These are phyloP conservation scores for Chesias legatella DNA, from an alignment of 2,888 invertebrate genomes.

Conservation along the genomic window DNA sequence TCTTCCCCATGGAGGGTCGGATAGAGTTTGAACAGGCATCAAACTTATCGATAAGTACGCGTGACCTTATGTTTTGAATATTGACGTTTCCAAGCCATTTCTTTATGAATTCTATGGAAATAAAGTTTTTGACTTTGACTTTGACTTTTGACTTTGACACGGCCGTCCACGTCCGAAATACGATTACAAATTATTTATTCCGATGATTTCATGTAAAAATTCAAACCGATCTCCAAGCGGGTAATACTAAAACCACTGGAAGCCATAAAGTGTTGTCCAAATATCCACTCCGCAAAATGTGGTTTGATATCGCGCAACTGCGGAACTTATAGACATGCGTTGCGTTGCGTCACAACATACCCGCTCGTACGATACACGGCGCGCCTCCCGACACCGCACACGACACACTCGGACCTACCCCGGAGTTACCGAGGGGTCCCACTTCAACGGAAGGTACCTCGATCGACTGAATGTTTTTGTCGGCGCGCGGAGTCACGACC, in stretches of 20 bases:
- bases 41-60: no score
- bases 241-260: neutral
- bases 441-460: neutral
- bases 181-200: no score
- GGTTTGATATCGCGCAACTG: conserved; percentile 13
- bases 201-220: no score
- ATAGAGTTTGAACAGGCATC: no score
- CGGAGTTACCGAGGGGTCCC: conserved; percentile 1
- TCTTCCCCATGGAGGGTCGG: no score
- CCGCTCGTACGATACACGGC: neutral
- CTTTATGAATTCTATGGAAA: no score
- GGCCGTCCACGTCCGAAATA: no score
- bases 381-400: neutral
- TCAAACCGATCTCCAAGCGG: neutral
- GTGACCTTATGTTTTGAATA: no score
- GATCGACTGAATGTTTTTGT: conserved; percentile 8
- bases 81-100: no score
- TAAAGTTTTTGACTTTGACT: no score
- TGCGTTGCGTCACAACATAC: conserved; percentile 3
- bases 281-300: conserved; percentile 6
- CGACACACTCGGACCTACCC: neutral
- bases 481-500: conserved; percentile 16
- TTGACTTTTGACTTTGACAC: no score
- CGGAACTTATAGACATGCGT: conserved; percentile 10
- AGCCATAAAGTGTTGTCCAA: conserved; percentile 6